Evolutionary conservation across 2,888 invertebrate genomes (phyloP), one percentile per base, ranked within the genome.

Genomic region (Steinernema hermaphroditum): DNA sequence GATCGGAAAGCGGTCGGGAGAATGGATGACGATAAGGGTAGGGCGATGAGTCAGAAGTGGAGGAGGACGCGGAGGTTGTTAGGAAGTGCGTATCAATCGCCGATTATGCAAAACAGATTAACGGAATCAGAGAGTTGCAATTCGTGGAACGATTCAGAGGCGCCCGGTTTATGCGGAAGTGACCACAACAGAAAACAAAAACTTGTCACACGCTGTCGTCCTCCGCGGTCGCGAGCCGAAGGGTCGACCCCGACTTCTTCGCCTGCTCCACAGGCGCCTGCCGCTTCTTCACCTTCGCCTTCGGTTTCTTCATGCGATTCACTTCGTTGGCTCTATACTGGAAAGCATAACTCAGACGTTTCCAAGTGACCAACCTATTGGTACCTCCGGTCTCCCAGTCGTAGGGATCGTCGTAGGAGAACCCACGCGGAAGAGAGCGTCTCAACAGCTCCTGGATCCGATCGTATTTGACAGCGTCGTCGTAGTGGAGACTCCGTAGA

Each of bases 401-500:
- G 34, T 32, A 62, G 14, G 62, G 32, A 32, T 62, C 62, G 29
- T 62, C 32, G 62, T 32, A 32, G 32, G 32, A 24, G 32, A 24
- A 62, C 1, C 32, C 29, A 2, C 16, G 16, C 16, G 62, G 62
- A 9, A 62, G 32, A 32, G 32, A 62, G 8, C 27, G 4, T 32
- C 32, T 29, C 62, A 62, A 4, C 22, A 32, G 16, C 32, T 29
- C 62, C 62, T 29, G 62, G 1, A 32, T 32, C 16, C 27, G 22
- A 16, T 62, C 62, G 62, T 62, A 62, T 12, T 62, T 62, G 2
- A 62, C 62, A 14, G 22, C 27, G 32, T 62, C 62, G 32, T 62
- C 62, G 32, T 62, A 62, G 1, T 62, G 22, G 16, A 62, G 62
- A 1, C 27, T 9, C 16, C 32, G 27, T 4, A 62, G 62, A n/a